phyloP scores from a whole-genome alignment of 2,888 invertebrate genomes.

The Unio delphinus region DNA sequence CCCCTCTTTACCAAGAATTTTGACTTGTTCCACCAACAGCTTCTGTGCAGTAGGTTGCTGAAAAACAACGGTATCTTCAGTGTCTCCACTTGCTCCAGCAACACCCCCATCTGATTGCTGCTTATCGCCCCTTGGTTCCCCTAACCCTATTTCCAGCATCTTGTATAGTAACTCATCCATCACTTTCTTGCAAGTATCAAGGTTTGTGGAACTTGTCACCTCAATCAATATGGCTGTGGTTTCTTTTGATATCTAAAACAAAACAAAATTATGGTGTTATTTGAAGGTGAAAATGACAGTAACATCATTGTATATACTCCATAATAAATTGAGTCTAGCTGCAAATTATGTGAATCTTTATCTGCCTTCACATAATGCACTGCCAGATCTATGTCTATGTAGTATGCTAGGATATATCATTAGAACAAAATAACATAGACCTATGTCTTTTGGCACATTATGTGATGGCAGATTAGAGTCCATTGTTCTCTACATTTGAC shows the following conservation, averaged over 20 bases:
- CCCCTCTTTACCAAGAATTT: slow-evolving; percentile 80
- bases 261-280: background rate
- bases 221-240: slow-evolving; percentile 82
- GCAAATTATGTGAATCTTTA: no score
- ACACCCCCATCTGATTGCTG: slow-evolving; percentile 15
- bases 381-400: no score
- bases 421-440: no score
- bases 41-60: slow-evolving; percentile 18
- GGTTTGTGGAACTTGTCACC: slow-evolving; percentile 81
- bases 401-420: no score
- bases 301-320: no score
- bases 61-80: slow-evolving; percentile 21
- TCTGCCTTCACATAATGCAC: no score
- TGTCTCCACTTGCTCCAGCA: slow-evolving; percentile 20
- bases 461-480: no score
- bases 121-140: slow-evolving; percentile 49
- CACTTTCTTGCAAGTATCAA: slow-evolving; percentile 79
- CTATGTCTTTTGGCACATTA: no score
- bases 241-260: slow-evolving; percentile 78
- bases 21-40: slow-evolving; percentile 78
- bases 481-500: no score
- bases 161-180: slow-evolving; percentile 80
- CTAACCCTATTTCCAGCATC: slow-evolving; percentile 73
- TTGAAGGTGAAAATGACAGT: no score
- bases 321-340: no score